Evolutionary conservation across 2,888 invertebrate genomes (phyloP).

Genomic region (Ennomos erosarius): DNA sequence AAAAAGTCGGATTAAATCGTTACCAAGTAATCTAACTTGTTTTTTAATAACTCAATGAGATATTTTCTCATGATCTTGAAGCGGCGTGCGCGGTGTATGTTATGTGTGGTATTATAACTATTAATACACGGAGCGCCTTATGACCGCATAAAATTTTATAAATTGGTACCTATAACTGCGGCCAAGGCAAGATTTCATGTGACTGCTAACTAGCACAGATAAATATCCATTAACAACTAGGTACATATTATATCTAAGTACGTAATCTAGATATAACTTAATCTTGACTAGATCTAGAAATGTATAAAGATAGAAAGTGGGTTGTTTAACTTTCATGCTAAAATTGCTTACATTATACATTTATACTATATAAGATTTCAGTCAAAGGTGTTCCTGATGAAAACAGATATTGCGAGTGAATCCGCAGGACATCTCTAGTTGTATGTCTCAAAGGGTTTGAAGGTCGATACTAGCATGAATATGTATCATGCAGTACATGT

Average conservation of each 20-base stretch:
- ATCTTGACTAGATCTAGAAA: neutral
- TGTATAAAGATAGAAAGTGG: no score
- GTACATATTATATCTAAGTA: neutral
- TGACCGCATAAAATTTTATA: constrained; percentile 34
- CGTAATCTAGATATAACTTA: neutral
- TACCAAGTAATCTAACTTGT: constrained; percentile 19
- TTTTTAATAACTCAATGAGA: constrained; percentile 7
- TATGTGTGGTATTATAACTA: constrained; percentile 33
- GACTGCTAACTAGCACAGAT: constrained; percentile 12
- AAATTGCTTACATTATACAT: no score
- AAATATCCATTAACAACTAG: neutral
- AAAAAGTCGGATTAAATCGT: constrained; percentile 40
- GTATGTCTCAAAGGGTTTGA: constrained; percentile 12
- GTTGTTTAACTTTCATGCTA: no score
- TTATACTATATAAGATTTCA: no score
- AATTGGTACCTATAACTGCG: constrained; percentile 28
- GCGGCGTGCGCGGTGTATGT: neutral
- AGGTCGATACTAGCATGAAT: constrained; percentile 18
- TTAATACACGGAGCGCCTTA: constrained; percentile 23
- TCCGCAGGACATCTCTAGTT: constrained; percentile 5
- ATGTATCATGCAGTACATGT: constrained; percentile 15
- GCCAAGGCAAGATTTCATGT: constrained; percentile 31
- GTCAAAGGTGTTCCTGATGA: no score
- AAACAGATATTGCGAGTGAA: neutral
- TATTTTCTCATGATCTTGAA: constrained; percentile 43